Base-by-base conservation (phyloP, 2,113 vertebrate species). In the Heterocephalus glaber region DNA sequence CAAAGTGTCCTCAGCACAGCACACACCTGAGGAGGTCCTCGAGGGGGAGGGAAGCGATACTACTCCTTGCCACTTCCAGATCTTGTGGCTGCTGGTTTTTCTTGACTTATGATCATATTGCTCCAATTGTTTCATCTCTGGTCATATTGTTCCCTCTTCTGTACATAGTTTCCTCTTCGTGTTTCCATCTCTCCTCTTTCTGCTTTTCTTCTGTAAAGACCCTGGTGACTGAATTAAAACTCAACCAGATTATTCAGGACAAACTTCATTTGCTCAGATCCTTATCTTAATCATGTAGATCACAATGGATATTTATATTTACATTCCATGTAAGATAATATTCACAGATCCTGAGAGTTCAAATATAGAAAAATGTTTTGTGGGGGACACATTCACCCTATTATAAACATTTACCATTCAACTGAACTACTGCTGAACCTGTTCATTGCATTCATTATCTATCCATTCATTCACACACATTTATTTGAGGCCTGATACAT, bases 1-100 rank as follows among this genome's bases (percentile, higher is more conserved):
- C 13, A 35, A 5, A 3, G 28, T 65, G 24, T 35, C 10, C n/a
- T 90, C 2, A 2, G 44, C 33, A 74, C 35, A 47, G 19, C n/a
- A 47, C 9, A 49, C 3, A 17, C 9, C 26, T 61, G 24, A 22
- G 14, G 63, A 30, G 17, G 33, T 49, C 44, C 19, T 61, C 8
- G 3, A 9, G 30, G 4, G 47, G 49, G 49, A 14, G 2, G 41
- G 30, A 4, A 4, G 3, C 3, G 0, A 4, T 10, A 12, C 3
- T 10, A 20, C 11, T 63, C 16, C 49, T 92, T 49, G 1, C 13
- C 1, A 12, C 22, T 16, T 79, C 12, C 49, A 68, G 14, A 49
- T 65, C 41, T 28, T 56, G 14, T 19, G 56, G 2, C 89, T 61
- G 19, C 30, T 79, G 66, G 6, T 47, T 30, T 3, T 0, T 41